Evolutionary conservation across 2,113 vertebrate species (phyloP).

Genomic region (Mormoops blainvillei): DNA sequence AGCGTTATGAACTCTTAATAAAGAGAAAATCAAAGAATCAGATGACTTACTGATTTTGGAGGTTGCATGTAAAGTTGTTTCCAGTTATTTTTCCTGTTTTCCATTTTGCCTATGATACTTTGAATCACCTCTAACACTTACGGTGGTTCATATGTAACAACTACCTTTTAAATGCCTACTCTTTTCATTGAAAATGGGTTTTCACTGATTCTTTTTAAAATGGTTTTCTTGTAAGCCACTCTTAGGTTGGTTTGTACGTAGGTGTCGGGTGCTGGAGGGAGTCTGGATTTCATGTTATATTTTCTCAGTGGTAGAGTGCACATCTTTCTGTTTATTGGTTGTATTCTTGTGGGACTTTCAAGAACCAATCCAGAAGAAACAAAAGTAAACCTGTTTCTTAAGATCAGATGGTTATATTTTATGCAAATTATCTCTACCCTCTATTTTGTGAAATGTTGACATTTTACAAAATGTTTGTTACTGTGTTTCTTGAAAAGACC

Average conservation of each 20-base stretch:
- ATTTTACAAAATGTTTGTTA: neutral
- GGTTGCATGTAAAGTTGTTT: neutral
- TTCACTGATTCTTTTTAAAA: neutral
- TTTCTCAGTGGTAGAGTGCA: neutral
- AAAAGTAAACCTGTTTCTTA: neutral
- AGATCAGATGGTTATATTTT: neutral
- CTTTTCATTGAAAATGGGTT: neutral
- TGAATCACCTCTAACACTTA: neutral
- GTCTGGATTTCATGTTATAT: neutral
- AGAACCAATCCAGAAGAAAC: neutral
- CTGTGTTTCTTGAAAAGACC: neutral
- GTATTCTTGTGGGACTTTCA: neutral
- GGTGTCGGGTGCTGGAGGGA: neutral
- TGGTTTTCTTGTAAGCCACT: neutral
- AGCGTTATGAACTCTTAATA: neutral
- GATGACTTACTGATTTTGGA: neutral
- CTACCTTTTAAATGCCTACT: neutral
- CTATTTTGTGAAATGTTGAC: neutral
- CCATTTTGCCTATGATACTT: neutral
- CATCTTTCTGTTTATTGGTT: neutral
- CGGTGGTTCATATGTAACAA: neutral
- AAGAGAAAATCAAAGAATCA: neutral
- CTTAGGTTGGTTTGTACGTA: neutral
- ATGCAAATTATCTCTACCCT: neutral
- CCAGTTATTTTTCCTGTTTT: neutral